These are phyloP conservation scores for Panagrolaimus sp. DNA, from an alignment of 1,140 invertebrate species.

Conservation along the genomic window DNA sequence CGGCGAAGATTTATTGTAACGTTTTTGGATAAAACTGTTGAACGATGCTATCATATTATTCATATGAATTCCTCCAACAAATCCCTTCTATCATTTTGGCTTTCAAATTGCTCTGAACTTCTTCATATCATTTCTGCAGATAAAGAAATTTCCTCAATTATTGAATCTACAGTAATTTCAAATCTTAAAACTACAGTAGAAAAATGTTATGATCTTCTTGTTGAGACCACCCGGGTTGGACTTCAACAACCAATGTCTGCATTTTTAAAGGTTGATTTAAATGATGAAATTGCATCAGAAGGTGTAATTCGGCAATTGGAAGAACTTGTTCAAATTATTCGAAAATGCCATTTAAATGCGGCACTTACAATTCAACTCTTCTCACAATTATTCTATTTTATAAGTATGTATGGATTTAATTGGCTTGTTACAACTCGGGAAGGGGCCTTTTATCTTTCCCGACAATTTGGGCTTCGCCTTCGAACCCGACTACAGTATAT, in stretches of 20 bases:
- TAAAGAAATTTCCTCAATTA: not conserved
- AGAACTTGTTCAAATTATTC: constrained; percentile 79
- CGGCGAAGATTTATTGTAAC: constrained; percentile 18
- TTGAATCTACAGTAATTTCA: not conserved
- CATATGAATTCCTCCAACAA: constrained; percentile 19
- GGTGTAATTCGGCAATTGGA: constrained; percentile 61
- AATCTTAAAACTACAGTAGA: constrained; percentile 22
- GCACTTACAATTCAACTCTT: constrained; percentile 96
- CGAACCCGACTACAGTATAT: constrained; percentile 77
- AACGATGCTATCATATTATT: constrained; percentile 26
- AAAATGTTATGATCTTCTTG: constrained; percentile 37
- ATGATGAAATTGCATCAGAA: constrained; percentile 18
- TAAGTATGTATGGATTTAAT: constrained; percentile 75
- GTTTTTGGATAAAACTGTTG: constrained; percentile 32
- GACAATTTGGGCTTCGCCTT: constrained; percentile 74
- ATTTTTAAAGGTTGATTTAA: constrained; percentile 17
- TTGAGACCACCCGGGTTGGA: constrained; percentile 28
- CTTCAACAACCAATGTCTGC: constrained; percentile 21
- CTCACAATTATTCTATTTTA: constrained; percentile 92
- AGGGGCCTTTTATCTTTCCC: constrained; percentile 61
- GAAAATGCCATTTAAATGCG: constrained; percentile 88
- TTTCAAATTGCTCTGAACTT: constrained; percentile 48
- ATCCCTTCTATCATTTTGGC: constrained; percentile 44
- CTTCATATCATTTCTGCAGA: constrained; percentile 1
- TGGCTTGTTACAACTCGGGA: constrained; percentile 65